Evolutionary conservation across 2,113 vertebrate species (phyloP).

Genomic region (Esox niger): DNA sequence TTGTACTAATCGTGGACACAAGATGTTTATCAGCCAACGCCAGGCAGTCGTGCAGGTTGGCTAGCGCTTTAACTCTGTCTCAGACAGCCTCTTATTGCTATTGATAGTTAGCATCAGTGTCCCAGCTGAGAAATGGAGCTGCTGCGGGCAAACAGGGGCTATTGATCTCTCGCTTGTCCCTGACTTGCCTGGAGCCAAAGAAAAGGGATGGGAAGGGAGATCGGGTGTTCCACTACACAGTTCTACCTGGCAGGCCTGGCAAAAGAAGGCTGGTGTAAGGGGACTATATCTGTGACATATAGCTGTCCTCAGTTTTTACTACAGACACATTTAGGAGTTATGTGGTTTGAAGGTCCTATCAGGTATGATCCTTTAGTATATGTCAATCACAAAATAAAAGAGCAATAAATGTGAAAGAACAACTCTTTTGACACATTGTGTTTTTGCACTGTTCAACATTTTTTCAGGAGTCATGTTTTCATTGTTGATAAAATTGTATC

Average conservation of each 20-base stretch:
- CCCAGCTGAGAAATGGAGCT: constrained; percentile 80
- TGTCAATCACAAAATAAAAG: no score
- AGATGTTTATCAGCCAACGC: constrained; percentile 79
- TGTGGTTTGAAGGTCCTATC: constrained; percentile 40
- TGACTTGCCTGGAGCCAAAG: constrained; percentile 59
- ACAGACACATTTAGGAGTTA: constrained; percentile 30
- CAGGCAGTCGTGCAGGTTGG: constrained; percentile 71
- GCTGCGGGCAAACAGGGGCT: constrained; percentile 75
- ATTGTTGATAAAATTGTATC: not conserved
- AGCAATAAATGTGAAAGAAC: no score
- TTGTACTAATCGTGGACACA: constrained; percentile 64
- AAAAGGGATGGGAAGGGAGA: constrained; percentile 56
- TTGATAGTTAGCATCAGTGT: constrained; percentile 82
- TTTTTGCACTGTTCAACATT: no score
- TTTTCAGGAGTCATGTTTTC: no score
- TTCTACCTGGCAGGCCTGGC: constrained; percentile 48
- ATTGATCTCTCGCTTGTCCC: constrained; percentile 78
- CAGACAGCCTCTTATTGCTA: constrained; percentile 79
- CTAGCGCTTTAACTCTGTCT: constrained; percentile 73
- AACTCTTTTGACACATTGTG: no score
- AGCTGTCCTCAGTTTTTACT: constrained; percentile 49
- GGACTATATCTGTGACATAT: constrained; percentile 29
- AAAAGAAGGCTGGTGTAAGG: constrained; percentile 33
- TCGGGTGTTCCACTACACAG: constrained; percentile 37
- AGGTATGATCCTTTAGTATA: not conserved